Evolutionary conservation across 2,888 invertebrate species (phyloP), one percentile per base, ranked within the genome.

Genomic region (Esperia sulphurella): DNA sequence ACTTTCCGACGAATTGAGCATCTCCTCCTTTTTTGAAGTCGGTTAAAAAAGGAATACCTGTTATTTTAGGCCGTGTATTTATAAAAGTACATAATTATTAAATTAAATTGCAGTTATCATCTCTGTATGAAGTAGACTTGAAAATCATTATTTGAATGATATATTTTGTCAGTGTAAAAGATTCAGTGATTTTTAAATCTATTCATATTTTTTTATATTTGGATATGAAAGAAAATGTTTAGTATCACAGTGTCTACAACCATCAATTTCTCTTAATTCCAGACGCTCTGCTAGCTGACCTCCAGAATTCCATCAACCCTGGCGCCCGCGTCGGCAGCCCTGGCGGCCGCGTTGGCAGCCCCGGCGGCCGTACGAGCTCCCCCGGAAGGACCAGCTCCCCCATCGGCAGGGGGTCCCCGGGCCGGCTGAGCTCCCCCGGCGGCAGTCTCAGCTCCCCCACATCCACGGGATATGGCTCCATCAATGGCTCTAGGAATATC

Each of bases 211-310:
- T n/a, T n/a, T n/a, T n/a, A n/a, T n/a, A n/a, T n/a, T n/a, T n/a
- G n/a, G n/a, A n/a, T n/a, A n/a, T n/a, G n/a, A n/a, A n/a, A n/a
- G n/a, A 6, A 33, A 33, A 33, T 8, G 8, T 10, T 33, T 33
- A 10, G 3, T 33, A 2, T 33, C 3, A 10, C 7, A 33, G 3
- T 10, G 1, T 33, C 39, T 39, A 10, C 8, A 39, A 33, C 41
- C 29, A 3, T 9, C 1, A 33, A 8, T 37, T 12, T 49, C 49
- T 59, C 56, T 60, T 61, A 50, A 70, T 93, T 94, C 45, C 92
- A 98, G 98, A 98, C 92, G 98, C 98, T 54, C 91, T 98, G 60
- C 92, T 98, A 71, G 98, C 98, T 51, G 98, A 98, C 79, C 92
- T 98, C 51, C 98, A 98, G 87, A 97, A 97, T 71, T 98, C 98